A percentile compares a stretch with the other conserved stretches of the same genome.
phyloP scores from a whole-genome alignment of 2,888 invertebrate species.

The Spicauda simplicius region DNA sequence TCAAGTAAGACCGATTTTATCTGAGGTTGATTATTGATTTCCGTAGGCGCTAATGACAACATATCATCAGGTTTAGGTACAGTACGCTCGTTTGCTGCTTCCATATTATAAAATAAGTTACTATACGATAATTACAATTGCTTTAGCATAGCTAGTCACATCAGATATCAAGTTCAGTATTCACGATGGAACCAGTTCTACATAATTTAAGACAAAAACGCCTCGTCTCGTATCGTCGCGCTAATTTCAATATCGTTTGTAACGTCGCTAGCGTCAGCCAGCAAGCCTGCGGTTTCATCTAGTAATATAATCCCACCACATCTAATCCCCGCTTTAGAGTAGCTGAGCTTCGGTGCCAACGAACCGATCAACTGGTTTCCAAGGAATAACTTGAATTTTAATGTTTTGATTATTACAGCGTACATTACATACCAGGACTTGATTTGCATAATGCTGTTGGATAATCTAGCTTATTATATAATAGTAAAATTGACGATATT shows the following conservation, averaged over 20 bases:
- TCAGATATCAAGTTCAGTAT: background rate
- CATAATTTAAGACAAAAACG: background rate
- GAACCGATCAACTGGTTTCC: slow-evolving; percentile 64
- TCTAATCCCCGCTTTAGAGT: slow-evolving; percentile 46
- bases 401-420: slow-evolving; percentile 16
- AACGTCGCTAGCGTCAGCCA: slow-evolving; percentile 10
- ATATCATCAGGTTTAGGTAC: too few relatives aligned
- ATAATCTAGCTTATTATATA: slow-evolving; percentile 20
- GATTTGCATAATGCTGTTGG: slow-evolving; percentile 48
- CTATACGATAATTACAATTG: background rate
- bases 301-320: slow-evolving; percentile 52
- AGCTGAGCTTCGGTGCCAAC: slow-evolving; percentile 52
- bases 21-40: too few relatives aligned
- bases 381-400: slow-evolving; percentile 45
- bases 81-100: too few relatives aligned
- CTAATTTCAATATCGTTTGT: slow-evolving; percentile 9
- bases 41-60: too few relatives aligned
- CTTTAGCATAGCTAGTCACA: background rate
- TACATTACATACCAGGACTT: slow-evolving; percentile 14
- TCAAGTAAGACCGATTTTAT: too few relatives aligned
- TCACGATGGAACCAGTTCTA: background rate
- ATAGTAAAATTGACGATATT: background rate
- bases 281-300: slow-evolving; percentile 41
- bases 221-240: slow-evolving; percentile 1
- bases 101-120: too few relatives aligned